phyloP scores from a whole-genome alignment of 1,140 invertebrate species.

The Sycophila sp. region DNA sequence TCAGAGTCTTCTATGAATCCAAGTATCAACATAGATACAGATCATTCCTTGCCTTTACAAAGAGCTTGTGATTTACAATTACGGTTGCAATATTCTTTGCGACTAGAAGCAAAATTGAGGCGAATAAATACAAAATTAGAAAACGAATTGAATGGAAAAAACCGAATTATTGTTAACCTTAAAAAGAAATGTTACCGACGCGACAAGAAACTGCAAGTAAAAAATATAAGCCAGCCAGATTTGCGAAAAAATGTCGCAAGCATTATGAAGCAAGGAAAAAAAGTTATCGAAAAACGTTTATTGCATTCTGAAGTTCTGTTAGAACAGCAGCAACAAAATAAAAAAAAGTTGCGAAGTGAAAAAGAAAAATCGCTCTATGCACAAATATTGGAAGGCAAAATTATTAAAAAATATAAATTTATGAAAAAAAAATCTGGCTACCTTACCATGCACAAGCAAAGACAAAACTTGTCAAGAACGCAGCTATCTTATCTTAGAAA shows the following conservation, averaged over 20 bases:
- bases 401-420: constrained; percentile 4
- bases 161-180: background rate
- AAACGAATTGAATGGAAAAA: background rate
- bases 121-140: background rate
- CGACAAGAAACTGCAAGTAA: no score
- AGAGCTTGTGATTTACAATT: background rate
- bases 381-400: background rate
- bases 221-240: no score
- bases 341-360: no score
- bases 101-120: background rate
- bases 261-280: no score
- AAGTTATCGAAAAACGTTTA: no score
- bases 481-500: background rate
- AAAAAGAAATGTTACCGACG: background rate
- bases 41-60: no score
- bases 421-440: background rate
- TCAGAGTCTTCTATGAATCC: background rate
- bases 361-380: no score
- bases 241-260: no score
- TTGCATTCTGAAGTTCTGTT: no score
- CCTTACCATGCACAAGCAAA: constrained; percentile 10
- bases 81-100: background rate
- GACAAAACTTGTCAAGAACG: background rate
- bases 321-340: no score
- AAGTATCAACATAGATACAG: no score